phyloP scores from a whole-genome alignment of 2,797 vertebrate species.

The Mustela erminea region DNA sequence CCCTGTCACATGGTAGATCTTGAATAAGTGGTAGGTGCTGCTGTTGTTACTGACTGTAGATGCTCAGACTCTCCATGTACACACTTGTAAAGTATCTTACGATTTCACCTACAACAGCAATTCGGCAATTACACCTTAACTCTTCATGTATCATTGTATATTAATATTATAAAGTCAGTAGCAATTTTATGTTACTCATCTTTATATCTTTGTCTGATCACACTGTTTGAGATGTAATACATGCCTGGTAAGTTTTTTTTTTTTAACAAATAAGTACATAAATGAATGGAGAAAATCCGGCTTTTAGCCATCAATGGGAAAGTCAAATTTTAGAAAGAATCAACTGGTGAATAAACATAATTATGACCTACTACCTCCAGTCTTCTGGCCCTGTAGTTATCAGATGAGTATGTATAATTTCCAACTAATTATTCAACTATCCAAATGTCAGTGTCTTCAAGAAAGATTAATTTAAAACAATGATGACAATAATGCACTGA shows the following conservation, averaged over 20 bases:
- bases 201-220: neutral
- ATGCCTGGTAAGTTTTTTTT: neutral
- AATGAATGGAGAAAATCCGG: neutral
- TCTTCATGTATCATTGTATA: neutral
- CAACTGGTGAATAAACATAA: neutral
- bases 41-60: neutral
- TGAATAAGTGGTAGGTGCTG: neutral
- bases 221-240: neutral
- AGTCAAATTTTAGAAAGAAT: neutral
- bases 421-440: neutral
- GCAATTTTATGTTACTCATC: neutral
- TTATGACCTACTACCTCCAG: neutral
- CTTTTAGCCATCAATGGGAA: neutral
- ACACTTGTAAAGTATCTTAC: neutral
- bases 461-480: neutral
- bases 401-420: neutral
- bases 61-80: neutral
- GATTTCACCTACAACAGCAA: neutral
- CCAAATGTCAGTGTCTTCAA: neutral
- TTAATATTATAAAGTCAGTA: neutral
- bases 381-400: neutral
- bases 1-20: neutral
- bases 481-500: neutral
- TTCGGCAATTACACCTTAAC: neutral
- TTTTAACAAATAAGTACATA: neutral